Percentiles rank a stretch among this genome's conserved stretches.
These are phyloP conservation scores for Oncorhynchus tshawytscha DNA, from an alignment of 2,113 vertebrate species.

Conservation along the genomic window DNA sequence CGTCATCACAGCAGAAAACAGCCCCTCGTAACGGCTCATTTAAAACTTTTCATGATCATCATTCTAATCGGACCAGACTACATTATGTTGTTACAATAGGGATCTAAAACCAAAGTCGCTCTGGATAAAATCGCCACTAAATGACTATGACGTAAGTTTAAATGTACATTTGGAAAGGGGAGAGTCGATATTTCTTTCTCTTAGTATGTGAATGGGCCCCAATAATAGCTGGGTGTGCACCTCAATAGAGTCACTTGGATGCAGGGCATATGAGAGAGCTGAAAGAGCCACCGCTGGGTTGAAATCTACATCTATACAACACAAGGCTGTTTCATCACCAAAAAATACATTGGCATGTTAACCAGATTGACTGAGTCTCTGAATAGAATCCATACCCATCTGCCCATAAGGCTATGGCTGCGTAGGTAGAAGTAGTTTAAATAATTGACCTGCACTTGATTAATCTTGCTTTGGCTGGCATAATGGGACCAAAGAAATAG, in stretches of 20 bases:
- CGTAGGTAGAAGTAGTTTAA: too few relatives aligned
- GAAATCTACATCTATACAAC: constrained; percentile 11
- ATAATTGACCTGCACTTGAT: too few relatives aligned
- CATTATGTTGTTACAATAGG: neutral
- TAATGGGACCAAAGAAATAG: too few relatives aligned
- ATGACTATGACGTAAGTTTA: too few relatives aligned
- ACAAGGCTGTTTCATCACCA: constrained; percentile 1
- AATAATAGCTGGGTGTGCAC: too few relatives aligned
- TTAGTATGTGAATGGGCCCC: neutral
- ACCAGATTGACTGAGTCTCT: too few relatives aligned
- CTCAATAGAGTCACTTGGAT: neutral
- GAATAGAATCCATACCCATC: too few relatives aligned
- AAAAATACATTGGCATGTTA: neutral
- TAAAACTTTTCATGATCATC: constrained; percentile 5
- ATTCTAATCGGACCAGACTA: neutral
- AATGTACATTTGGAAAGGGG: neutral
- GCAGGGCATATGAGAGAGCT: neutral
- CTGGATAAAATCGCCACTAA: too few relatives aligned
- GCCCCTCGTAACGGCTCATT: neutral
- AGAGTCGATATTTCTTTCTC: neutral
- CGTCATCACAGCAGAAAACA: neutral
- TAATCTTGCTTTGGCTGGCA: too few relatives aligned
- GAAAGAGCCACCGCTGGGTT: constrained; percentile 7
- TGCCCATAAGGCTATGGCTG: too few relatives aligned
- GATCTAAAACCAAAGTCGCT: too few relatives aligned